A percentile compares a stretch with the other conserved stretches of the same genome.
Conservation (phyloP, 1,140 invertebrate species). For the Choristoneura fumiferana region DNA sequence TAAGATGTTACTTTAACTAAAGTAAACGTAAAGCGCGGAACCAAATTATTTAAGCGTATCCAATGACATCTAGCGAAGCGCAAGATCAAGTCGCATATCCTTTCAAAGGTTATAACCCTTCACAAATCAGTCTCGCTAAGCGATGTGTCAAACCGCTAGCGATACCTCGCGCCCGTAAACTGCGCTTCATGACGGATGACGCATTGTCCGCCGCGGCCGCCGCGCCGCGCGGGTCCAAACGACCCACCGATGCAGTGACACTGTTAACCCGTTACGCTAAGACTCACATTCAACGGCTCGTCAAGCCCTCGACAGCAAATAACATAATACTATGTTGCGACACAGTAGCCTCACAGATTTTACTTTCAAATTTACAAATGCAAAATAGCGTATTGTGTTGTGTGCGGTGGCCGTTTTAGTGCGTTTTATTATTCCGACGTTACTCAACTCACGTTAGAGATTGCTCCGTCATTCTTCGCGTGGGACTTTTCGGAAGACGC, state of each 20-base stretch:
- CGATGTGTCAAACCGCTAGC: slow-evolving; percentile 20
- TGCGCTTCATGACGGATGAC: slow-evolving; percentile 19
- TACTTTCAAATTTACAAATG: slow-evolving; percentile 60
- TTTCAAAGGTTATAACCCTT: slow-evolving; percentile 18
- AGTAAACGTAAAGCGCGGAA: background rate
- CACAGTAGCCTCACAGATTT: slow-evolving; percentile 39
- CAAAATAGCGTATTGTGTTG: slow-evolving; percentile 58
- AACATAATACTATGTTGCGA: slow-evolving; percentile 54
- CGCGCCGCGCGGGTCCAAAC: background rate
- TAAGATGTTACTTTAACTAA: no score
- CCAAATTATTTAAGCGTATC: slow-evolving; percentile 12
- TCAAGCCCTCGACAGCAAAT: background rate
- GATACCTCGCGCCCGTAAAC: slow-evolving; percentile 19
- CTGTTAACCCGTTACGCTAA: background rate
- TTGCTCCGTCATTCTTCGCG: slow-evolving; percentile 36
- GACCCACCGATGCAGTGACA: background rate
- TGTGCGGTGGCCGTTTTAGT: slow-evolving; percentile 37
- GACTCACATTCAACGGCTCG: no score
- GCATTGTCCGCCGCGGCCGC: slow-evolving; percentile 15
- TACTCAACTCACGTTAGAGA: slow-evolving; percentile 28
- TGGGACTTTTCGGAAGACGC: slow-evolving; percentile 17
- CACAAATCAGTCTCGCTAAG: slow-evolving; percentile 23
- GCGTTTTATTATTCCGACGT: slow-evolving; percentile 48
- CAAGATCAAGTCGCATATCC: slow-evolving; percentile 4
- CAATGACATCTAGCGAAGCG: background rate